Percentiles rank a stretch among this genome's conserved stretches.
Conservation (phyloP, 2,888 invertebrate species). For the Lasioglossum pauxillum region DNA sequence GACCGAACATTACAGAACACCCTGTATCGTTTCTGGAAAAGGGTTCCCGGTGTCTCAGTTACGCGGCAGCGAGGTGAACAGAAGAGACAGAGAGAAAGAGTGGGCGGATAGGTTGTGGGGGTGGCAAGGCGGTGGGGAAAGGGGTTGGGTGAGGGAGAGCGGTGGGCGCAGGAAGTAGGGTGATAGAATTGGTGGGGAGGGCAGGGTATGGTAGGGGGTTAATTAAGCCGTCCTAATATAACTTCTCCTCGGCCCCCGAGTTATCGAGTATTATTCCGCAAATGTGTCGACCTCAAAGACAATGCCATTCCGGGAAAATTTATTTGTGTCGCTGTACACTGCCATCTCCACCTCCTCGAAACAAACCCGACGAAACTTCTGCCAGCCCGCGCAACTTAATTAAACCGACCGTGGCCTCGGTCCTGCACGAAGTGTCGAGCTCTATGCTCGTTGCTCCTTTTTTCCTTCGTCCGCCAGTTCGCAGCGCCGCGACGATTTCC, state of each 20-base stretch:
- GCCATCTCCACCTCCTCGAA: slow-evolving; percentile 66
- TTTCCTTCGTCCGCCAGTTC: slow-evolving; percentile 23
- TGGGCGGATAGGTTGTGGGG: not conserved
- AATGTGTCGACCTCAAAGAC: slow-evolving; percentile 81
- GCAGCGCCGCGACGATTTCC: slow-evolving; percentile 20
- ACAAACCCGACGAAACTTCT: slow-evolving; percentile 77
- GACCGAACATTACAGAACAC: slow-evolving; percentile 9
- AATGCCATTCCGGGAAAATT: slow-evolving; percentile 80
- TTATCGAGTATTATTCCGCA: slow-evolving; percentile 81
- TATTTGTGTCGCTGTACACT: slow-evolving; percentile 77
- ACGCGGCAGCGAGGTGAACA: slow-evolving; percentile 46
- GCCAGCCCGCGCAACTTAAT: slow-evolving; percentile 77
- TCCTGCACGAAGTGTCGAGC: slow-evolving; percentile 74
- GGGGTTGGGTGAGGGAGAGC: not conserved
- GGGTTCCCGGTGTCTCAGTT: slow-evolving; percentile 54
- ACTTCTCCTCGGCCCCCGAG: slow-evolving; percentile 77
- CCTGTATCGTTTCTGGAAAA: slow-evolving; percentile 48
- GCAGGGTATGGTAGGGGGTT: slow-evolving; percentile 75
- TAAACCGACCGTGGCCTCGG: slow-evolving; percentile 76
- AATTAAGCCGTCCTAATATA: slow-evolving; percentile 81
- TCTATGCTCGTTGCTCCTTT: slow-evolving; percentile 55
- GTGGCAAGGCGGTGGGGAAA: not conserved
- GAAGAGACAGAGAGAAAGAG: slow-evolving; percentile 40
- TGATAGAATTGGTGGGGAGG: slow-evolving; percentile 70
- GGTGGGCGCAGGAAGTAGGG: slow-evolving; percentile 57